These are phyloP conservation scores for Haliclona indistincta DNA, from an alignment of 37 sponge, comb jelly and placozoan species.

Conservation along the genomic window DNA sequence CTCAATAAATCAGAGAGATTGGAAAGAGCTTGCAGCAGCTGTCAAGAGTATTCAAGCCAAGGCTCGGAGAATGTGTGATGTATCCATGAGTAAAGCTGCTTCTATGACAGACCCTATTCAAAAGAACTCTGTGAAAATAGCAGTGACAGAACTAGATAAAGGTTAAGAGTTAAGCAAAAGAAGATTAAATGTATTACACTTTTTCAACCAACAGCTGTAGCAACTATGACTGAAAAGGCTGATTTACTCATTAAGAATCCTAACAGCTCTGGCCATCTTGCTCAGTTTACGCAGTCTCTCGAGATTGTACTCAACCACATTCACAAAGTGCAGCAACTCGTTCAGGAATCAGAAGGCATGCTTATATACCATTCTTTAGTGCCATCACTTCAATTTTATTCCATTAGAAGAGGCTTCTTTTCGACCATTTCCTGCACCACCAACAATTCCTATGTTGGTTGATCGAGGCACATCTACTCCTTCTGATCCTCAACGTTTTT, in stretches of 20 bases:
- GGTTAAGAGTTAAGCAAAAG: slow-evolving; percentile 20
- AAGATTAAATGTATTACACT: not conserved
- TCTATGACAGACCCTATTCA: slow-evolving; percentile 35
- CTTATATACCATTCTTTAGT: not conserved
- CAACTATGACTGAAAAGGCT: slow-evolving; percentile 14
- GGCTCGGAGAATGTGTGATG: slow-evolving; percentile 49
- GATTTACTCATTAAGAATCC: slow-evolving; percentile 20
- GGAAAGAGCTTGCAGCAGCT: slow-evolving; percentile 31
- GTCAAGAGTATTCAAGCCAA: slow-evolving; percentile 52
- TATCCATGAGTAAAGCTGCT: slow-evolving; percentile 38
- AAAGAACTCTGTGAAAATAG: slow-evolving; percentile 31
- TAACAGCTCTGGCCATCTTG: not conserved
- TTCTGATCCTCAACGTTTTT: not conserved
- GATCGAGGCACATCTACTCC: not conserved
- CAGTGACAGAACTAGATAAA: slow-evolving; percentile 52
- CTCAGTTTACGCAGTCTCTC: slow-evolving; percentile 18
- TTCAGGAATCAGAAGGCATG: slow-evolving; percentile 1
- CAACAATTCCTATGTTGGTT: no score
- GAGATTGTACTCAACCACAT: slow-evolving; percentile 32
- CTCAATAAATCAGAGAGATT: slow-evolving; percentile 40
- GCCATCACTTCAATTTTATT: not conserved
- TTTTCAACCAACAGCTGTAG: slow-evolving; percentile 20
- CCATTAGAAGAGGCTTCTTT: not conserved
- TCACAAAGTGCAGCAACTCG: slow-evolving; percentile 22
- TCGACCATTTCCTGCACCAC: not conserved